Conservation (phyloP, 2,888 invertebrate species). For the Volucella bombylans region DNA sequence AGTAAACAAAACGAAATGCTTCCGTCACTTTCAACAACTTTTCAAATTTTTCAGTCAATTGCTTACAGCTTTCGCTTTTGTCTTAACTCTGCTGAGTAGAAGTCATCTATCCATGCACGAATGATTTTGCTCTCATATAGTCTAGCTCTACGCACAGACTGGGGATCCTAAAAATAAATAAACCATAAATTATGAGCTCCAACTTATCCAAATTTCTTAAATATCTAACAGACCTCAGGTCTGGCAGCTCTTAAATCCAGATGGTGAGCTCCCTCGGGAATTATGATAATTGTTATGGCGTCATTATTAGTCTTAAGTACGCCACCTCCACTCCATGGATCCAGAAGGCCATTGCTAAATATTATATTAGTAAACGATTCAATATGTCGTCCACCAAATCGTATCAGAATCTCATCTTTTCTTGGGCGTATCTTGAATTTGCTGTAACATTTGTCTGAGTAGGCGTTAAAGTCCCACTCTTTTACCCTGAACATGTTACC, state of each 20-base stretch:
- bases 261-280: conserved; percentile 93
- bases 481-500: conserved; percentile 92
- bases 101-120: conserved; percentile 74
- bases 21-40: too few relatives aligned
- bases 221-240: conserved; percentile 58
- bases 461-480: conserved; percentile 88
- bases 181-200: conserved; percentile 44
- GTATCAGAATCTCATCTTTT: conserved; percentile 86
- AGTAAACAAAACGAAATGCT: too few relatives aligned
- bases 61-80: conserved; percentile 25
- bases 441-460: conserved; percentile 87
- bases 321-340: conserved; percentile 95
- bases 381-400: conserved; percentile 92
- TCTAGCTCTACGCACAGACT: conserved; percentile 78
- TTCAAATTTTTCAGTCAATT: background rate
- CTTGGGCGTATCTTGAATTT: conserved; percentile 88
- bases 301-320: conserved; percentile 87
- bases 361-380: conserved; percentile 87
- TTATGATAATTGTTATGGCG: conserved; percentile 87
- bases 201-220: background rate
- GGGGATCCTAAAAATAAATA: conserved; percentile 77
- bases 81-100: conserved; percentile 36
- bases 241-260: conserved; percentile 87
- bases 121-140: conserved; percentile 77
- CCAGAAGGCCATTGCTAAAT: conserved; percentile 92